Conservation (phyloP, 2,888 invertebrate species). For the Colletes collaris region DNA sequence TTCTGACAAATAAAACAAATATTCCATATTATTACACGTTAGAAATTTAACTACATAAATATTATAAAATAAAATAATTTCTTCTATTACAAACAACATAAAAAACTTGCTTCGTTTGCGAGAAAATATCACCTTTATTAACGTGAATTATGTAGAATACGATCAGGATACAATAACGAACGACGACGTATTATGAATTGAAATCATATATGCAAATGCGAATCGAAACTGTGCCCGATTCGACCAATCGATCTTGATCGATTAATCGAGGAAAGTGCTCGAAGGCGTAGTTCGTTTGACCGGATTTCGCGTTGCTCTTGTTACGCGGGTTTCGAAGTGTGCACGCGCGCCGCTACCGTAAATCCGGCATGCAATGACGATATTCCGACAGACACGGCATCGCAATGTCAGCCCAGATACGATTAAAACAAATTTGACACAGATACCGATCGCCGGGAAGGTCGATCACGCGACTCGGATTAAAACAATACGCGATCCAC, state of each 20-base stretch:
- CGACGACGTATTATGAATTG: neutral
- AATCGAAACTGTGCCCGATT: neutral
- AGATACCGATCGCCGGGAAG: slow-evolving; percentile 7
- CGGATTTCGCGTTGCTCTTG: slow-evolving; percentile 43
- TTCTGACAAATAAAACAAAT: too few species aligned
- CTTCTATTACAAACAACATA: too few species aligned
- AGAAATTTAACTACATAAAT: too few species aligned
- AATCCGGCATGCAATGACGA: slow-evolving; percentile 55
- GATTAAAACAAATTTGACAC: slow-evolving; percentile 60
- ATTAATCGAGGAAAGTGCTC: slow-evolving; percentile 46
- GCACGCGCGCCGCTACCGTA: slow-evolving; percentile 25
- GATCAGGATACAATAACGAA: neutral
- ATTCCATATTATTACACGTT: too few species aligned
- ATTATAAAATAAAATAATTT: too few species aligned
- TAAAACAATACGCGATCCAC: neutral
- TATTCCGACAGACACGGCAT: slow-evolving; percentile 61
- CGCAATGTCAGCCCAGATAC: slow-evolving; percentile 67
- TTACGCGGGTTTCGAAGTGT: slow-evolving; percentile 32
- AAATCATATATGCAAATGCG: neutral
- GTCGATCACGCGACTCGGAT: slow-evolving; percentile 1
- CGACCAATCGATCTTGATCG: slow-evolving; percentile 6
- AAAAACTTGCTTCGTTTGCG: too few species aligned
- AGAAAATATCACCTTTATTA: too few species aligned
- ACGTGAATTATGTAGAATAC: neutral
- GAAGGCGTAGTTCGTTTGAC: slow-evolving; percentile 34